phyloP scores from a whole-genome alignment of 2,888 invertebrate genomes.

The Micoletzkya japonica region DNA sequence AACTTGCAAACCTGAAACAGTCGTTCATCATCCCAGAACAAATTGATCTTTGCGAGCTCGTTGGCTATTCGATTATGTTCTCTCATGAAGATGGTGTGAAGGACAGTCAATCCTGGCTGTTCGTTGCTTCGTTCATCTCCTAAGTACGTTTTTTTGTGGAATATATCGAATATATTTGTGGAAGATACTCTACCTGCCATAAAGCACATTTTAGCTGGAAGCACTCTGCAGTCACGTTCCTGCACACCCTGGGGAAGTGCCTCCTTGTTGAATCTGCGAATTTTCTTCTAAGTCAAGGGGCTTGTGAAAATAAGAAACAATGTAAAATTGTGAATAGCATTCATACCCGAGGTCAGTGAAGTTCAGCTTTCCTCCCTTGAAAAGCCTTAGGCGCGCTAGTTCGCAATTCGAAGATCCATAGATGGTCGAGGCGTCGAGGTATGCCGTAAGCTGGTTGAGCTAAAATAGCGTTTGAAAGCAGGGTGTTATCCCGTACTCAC shows the following conservation, averaged over 20 bases:
- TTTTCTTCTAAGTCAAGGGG: background rate
- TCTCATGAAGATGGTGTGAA: slow-evolving; percentile 61
- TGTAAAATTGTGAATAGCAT: too few species aligned
- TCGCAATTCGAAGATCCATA: slow-evolving; percentile 89
- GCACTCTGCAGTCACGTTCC: slow-evolving; percentile 59
- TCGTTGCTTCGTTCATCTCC: slow-evolving; percentile 62
- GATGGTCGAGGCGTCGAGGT: slow-evolving; percentile 76
- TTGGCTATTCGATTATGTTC: slow-evolving; percentile 63
- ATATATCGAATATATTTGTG: slow-evolving; percentile 9
- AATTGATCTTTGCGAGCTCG: slow-evolving; percentile 58
- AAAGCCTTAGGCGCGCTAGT: slow-evolving; percentile 77
- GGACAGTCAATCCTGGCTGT: slow-evolving; percentile 60
- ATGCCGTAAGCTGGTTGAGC: slow-evolving; percentile 90
- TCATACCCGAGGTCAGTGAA: slow-evolving; percentile 61
- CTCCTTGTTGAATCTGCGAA: slow-evolving; percentile 51
- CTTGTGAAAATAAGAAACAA: too few species aligned
- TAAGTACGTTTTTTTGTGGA: background rate
- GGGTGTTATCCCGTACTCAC: slow-evolving; percentile 29
- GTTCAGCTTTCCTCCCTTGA: slow-evolving; percentile 66
- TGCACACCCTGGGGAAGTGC: slow-evolving; percentile 64
- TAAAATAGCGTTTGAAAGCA: slow-evolving; percentile 73
- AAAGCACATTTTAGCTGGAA: slow-evolving; percentile 26
- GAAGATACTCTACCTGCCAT: slow-evolving; percentile 8
- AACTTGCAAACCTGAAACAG: slow-evolving; percentile 55
- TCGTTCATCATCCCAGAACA: slow-evolving; percentile 65